phyloP scores from a whole-genome alignment of 2,113 vertebrate species.

The Phrynosoma blainvillii region DNA sequence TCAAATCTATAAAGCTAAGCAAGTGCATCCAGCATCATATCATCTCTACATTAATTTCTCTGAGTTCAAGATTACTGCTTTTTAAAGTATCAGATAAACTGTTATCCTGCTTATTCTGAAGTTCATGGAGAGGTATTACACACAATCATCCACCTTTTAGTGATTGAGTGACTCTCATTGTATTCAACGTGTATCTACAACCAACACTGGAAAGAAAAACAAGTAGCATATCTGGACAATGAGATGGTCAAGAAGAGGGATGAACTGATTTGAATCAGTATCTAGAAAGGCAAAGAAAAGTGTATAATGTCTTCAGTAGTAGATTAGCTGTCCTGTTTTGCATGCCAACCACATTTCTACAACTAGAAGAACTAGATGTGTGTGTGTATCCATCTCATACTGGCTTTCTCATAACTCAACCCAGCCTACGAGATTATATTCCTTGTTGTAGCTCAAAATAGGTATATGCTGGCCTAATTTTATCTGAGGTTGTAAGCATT shows the following conservation, averaged over 20 bases:
- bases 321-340: background rate
- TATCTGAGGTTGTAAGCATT: constrained; percentile 24
- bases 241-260: background rate
- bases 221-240: background rate
- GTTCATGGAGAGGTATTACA: no score
- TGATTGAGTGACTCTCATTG: no score
- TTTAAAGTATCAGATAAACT: no score
- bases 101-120: no score
- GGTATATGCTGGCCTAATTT: constrained; percentile 61
- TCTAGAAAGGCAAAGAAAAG: background rate
- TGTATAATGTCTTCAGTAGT: background rate
- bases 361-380: background rate
- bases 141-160: no score
- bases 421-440: background rate
- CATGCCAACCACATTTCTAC: background rate
- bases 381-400: background rate
- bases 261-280: background rate
- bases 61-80: no score
- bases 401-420: constrained; percentile 11
- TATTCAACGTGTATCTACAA: background rate
- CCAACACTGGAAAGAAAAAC: background rate
- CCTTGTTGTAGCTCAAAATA: constrained; percentile 39
- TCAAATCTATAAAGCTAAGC: no score
- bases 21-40: no score
- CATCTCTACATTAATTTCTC: no score